Percentiles rank a stretch among this genome's conserved stretches.
Conservation (phyloP, 2,113 vertebrate genomes). For the Oncorhynchus kisutch region DNA sequence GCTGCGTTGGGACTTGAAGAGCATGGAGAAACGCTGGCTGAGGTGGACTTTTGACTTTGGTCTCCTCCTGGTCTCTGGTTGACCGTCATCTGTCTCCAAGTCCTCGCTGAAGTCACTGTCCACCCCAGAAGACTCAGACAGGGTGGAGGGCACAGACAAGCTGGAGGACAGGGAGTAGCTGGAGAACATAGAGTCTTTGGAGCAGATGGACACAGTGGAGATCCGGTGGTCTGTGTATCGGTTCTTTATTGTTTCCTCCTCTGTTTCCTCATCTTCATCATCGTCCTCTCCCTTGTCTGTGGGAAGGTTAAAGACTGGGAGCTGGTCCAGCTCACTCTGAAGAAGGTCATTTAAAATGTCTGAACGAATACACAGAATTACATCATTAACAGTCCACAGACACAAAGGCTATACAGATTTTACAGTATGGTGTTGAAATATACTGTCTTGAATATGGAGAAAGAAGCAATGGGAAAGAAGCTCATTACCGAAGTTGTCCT, state of each 20-base stretch:
- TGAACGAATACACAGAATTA: not conserved
- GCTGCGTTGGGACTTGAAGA: conserved; percentile 78
- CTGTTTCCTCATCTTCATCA: not conserved
- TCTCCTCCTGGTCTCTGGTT: conserved; percentile 41
- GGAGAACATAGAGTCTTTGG: not conserved
- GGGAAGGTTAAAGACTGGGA: not conserved
- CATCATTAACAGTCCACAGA: not conserved
- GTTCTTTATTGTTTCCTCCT: not conserved
- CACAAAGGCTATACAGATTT: not conserved
- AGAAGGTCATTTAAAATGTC: not conserved
- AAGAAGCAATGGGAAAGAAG: not conserved
- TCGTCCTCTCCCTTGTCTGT: not conserved
- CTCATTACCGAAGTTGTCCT: not conserved
- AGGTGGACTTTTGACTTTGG: conserved; percentile 52
- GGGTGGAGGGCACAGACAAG: not conserved
- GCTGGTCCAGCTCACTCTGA: not conserved
- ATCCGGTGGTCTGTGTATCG: not conserved
- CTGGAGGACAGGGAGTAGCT: conserved; percentile 2
- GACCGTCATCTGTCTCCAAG: conserved; percentile 54
- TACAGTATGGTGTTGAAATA: too few species aligned
- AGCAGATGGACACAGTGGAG: not conserved
- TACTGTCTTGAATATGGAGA: not conserved
- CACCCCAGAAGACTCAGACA: conserved; percentile 76
- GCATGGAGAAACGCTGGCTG: conserved; percentile 78
- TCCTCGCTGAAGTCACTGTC: conserved; percentile 90